A percentile compares a stretch with the other conserved stretches of the same genome.
Evolutionary conservation across 2,113 vertebrate genomes (phyloP).

Genomic region (Tursiops truncatus): DNA sequence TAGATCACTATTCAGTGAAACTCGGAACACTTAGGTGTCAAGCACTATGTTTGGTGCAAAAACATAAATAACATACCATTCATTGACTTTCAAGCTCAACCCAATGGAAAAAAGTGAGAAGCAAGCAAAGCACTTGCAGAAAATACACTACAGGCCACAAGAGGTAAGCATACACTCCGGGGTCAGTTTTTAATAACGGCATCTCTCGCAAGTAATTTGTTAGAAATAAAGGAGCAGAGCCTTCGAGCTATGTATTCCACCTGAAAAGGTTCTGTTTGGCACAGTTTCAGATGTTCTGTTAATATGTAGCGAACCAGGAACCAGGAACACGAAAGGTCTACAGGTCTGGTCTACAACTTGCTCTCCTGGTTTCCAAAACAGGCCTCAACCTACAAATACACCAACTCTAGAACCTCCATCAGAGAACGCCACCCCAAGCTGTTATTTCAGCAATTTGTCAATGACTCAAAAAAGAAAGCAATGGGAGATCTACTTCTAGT

Average conservation of each 20-base stretch:
- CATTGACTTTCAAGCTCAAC: not conserved
- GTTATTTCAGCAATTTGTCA: not conserved
- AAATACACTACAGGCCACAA: not conserved
- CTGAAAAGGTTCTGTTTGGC: not conserved
- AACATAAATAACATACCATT: too few species aligned
- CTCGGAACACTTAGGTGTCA: not conserved
- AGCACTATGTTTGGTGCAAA: not conserved
- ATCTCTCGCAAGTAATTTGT: not conserved
- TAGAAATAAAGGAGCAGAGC: not conserved
- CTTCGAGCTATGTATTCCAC: not conserved
- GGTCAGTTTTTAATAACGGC: not conserved
- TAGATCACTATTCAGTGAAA: not conserved
- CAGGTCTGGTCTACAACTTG: not conserved
- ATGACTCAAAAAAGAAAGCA: not conserved
- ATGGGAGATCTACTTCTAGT: not conserved
- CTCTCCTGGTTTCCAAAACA: not conserved
- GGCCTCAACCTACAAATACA: not conserved
- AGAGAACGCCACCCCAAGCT: not conserved
- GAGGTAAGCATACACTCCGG: not conserved
- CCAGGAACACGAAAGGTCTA: not conserved
- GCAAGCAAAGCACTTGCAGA: not conserved
- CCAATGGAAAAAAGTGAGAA: not conserved
- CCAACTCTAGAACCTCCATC: not conserved
- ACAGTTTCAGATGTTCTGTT: not conserved
- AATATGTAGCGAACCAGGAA: too few species aligned